Evolutionary conservation across 2,888 invertebrate genomes (phyloP).

Genomic region (Acanthosepion pharaonis): DNA sequence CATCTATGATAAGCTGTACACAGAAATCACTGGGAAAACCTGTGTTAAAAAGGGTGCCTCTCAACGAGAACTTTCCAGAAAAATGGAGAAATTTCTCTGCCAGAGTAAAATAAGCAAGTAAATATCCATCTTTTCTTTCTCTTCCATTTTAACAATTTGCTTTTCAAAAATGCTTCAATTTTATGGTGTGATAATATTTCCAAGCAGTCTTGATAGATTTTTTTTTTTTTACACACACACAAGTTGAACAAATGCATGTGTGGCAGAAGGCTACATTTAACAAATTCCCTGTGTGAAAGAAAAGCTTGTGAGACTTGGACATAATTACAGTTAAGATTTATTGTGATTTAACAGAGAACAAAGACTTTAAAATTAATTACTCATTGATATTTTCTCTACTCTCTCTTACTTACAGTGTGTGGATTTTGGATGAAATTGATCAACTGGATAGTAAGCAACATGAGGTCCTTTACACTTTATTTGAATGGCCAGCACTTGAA

Average conservation of each 20-base stretch:
- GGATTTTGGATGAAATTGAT: constrained; percentile 96
- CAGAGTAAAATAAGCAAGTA: constrained; percentile 82
- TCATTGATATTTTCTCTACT: no score
- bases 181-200: not conserved
- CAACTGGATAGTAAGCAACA: constrained; percentile 86
- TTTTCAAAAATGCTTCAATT: not conserved
- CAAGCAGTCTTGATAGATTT: no score
- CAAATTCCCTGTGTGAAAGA: no score
- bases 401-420: constrained; percentile 74
- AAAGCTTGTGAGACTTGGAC: no score
- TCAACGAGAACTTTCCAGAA: constrained; percentile 78
- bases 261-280: no score
- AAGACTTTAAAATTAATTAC: no score
- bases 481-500: constrained; percentile 89
- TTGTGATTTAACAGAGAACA: no score
- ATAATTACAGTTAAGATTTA: no score
- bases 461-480: constrained; percentile 91
- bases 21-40: constrained; percentile 78
- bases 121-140: constrained; percentile 50
- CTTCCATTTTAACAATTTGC: not conserved
- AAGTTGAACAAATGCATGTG: no score
- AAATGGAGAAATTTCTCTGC: constrained; percentile 83
- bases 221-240: no score
- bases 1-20: constrained; percentile 85
- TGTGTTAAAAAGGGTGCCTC: constrained; percentile 34